A percentile compares a stretch with the other conserved stretches of the same genome.
Evolutionary conservation across 2,888 invertebrate species (phyloP).

Genomic region (Pilophorus perplexus): DNA sequence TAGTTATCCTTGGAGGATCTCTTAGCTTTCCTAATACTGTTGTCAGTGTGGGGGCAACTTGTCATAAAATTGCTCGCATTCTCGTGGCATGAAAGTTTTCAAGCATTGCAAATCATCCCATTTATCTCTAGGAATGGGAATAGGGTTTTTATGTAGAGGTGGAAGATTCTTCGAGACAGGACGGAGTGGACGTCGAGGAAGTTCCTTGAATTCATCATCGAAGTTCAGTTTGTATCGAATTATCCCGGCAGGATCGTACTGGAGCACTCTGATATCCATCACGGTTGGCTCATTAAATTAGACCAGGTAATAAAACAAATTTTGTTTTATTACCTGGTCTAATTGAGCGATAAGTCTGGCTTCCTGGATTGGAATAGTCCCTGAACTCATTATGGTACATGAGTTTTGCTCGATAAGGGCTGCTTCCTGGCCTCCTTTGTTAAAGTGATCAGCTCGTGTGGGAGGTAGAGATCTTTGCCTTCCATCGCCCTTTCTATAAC

Average conservation of each 20-base stretch:
- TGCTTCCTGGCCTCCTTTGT: constrained; percentile 4
- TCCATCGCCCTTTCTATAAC: not conserved
- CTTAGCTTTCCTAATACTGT: constrained; percentile 13
- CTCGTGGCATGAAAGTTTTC: constrained; percentile 20
- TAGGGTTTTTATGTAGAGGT: not conserved
- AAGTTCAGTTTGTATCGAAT: constrained; percentile 22
- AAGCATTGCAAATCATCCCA: constrained; percentile 24
- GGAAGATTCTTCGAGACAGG: not conserved
- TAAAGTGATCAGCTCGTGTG: constrained; percentile 20
- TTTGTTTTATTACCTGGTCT: constrained; percentile 30
- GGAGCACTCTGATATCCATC: constrained; percentile 18
- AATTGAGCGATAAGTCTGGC: constrained; percentile 22
- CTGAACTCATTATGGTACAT: constrained; percentile 6
- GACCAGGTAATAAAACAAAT: too few species aligned
- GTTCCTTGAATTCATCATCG: constrained; percentile 2
- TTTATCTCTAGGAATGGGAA: constrained; percentile 13
- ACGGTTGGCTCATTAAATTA: constrained; percentile 25
- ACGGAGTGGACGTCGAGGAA: not conserved
- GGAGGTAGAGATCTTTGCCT: not conserved
- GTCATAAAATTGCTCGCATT: constrained; percentile 18
- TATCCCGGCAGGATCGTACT: constrained; percentile 1
- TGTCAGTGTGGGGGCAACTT: constrained; percentile 1
- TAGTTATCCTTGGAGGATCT: not conserved
- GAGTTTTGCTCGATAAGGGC: constrained; percentile 1
- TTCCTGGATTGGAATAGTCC: not conserved